phyloP scores from a whole-genome alignment of 2,113 vertebrate species.

The Coracopsis vasa region DNA sequence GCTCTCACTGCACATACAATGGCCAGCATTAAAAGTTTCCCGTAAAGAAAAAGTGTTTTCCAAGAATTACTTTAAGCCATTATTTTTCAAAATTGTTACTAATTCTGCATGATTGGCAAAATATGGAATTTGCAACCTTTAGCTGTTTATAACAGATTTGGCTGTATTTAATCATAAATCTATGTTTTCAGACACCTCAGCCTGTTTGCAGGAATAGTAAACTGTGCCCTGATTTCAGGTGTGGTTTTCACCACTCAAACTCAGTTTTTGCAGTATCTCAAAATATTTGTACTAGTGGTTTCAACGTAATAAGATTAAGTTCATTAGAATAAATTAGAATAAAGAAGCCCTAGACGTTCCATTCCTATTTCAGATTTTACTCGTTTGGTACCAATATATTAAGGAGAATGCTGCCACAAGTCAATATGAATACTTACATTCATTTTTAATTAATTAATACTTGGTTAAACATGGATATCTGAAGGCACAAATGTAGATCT shows the following conservation, averaged over 20 bases:
- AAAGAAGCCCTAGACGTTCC: neutral
- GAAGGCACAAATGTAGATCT: constrained; percentile 9
- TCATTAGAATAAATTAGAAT: neutral
- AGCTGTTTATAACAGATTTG: neutral
- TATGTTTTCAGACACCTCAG: neutral
- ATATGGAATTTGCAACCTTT: neutral
- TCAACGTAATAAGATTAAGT: neutral
- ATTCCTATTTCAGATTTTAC: neutral
- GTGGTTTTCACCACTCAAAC: neutral
- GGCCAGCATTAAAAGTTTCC: neutral
- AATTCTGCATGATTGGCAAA: neutral
- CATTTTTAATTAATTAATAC: constrained; percentile 26
- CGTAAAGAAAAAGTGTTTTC: neutral
- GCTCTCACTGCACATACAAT: neutral
- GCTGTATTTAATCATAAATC: neutral
- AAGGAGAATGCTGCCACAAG: neutral
- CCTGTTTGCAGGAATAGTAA: neutral
- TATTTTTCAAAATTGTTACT: neutral
- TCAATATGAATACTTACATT: neutral
- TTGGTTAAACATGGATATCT: constrained; percentile 6
- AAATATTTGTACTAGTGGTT: neutral
- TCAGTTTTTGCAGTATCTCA: neutral
- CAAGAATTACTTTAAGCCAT: neutral
- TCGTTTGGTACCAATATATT: neutral
- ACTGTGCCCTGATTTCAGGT: neutral